phyloP scores from a whole-genome alignment of 2,797 vertebrate species.

The Hirundo rustica region DNA sequence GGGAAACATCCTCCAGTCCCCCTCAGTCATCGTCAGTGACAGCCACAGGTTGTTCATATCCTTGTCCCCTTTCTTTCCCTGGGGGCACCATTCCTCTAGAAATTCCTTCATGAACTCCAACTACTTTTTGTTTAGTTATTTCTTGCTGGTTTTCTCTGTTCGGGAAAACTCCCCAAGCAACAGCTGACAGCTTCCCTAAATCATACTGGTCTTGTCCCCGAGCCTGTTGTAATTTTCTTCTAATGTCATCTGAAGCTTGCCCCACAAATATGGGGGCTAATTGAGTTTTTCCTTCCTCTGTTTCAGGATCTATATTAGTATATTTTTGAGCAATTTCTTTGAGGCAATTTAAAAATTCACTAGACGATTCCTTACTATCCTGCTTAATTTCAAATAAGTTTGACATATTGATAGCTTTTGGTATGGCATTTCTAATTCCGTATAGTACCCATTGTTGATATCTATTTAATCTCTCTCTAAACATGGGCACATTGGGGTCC shows the following conservation, averaged over 20 bases:
- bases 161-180: background rate
- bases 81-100: background rate
- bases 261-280: background rate
- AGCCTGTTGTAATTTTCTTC: background rate
- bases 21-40: rapidly evolving
- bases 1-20: background rate
- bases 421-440: background rate
- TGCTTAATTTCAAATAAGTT: background rate
- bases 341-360: background rate
- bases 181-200: background rate
- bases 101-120: background rate
- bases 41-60: background rate
- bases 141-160: background rate
- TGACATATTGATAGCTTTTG: background rate
- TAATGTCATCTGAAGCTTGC: background rate
- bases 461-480: background rate
- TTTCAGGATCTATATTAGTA: background rate
- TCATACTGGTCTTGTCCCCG: background rate
- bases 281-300: background rate
- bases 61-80: background rate
- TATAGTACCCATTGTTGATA: background rate
- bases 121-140: background rate
- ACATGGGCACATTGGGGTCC: background rate
- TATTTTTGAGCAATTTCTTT: background rate
- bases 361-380: background rate